Base-by-base conservation (phyloP, 2,113 vertebrate species). In the Macrotus californicus region DNA sequence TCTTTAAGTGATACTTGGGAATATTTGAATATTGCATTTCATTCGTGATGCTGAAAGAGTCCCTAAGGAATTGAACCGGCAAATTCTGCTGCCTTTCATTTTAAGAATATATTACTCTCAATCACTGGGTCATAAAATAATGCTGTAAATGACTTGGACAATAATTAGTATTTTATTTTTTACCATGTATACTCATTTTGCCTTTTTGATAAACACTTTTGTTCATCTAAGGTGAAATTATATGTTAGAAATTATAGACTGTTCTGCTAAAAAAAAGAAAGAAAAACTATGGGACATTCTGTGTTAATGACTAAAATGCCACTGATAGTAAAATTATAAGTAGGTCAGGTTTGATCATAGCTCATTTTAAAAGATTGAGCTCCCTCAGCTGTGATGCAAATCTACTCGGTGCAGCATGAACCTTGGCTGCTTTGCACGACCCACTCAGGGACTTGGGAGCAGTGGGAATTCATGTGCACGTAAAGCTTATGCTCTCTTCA, bases 21-120 rank as follows among this genome's bases (percentile, higher is more conserved):
- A 54, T 89, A 85, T 96, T 22, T 88, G 22, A 69, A 80, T 64
- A 81, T 59, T 82, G 16, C 29, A 77, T 93, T 75, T 83, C 59
- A 91, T 67, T 85, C n/a, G 56, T 67, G 73, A 79, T 80, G n/a
- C 41, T 93, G 18, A 87, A 75, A 50, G 31, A 56, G 36, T 66
- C 18, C 50, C 46, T 75, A n/a, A 83, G 31, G 10, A 85, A 79
- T 48, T 67, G 31, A 86, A 72, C 24, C 26, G 82, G 52, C 13
- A 83, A n/a, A 59, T 82, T 52, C 29, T 83, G 1, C 10, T 79
- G 26, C 9, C 5, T 92, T 87, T 72, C 26, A 66, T 11, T 86
- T 56, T 18, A 52, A 52, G 29, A 90, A 87, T 70, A 46, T 36
- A 92, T 39, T 50, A 5, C 39, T 89, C 69, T 87, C 29, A 50